Conservation (phyloP, 2,113 vertebrate genomes). For the Coptodon bakossiorum region DNA sequence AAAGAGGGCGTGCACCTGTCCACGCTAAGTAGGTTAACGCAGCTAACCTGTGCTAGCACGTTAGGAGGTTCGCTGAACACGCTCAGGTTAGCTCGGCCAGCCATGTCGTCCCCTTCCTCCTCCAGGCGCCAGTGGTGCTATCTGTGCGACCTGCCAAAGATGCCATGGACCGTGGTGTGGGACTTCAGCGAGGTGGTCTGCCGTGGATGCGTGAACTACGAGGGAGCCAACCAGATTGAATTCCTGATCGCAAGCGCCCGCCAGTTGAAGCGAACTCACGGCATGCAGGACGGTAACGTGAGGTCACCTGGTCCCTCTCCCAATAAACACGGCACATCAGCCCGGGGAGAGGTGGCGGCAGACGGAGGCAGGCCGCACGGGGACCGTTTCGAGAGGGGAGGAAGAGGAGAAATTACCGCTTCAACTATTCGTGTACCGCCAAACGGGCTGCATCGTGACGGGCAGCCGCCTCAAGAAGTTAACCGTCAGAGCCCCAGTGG, state of each 20-base stretch:
- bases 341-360: constrained; percentile 53
- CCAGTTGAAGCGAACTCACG: constrained; percentile 81
- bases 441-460: constrained; percentile 77
- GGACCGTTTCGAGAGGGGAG: constrained; percentile 67
- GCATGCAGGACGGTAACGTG: constrained; percentile 81
- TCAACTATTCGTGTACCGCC: constrained; percentile 61
- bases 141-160: constrained; percentile 88
- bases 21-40: constrained; percentile 38
- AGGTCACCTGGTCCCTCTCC: constrained; percentile 82
- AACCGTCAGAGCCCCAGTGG: constrained; percentile 79
- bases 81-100: constrained; percentile 9
- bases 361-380: constrained; percentile 61
- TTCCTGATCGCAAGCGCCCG: constrained; percentile 84
- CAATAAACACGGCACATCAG: constrained; percentile 68
- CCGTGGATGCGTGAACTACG: constrained; percentile 89
- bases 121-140: constrained; percentile 90
- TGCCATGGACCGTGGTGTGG: constrained; percentile 92
- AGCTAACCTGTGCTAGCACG: constrained; percentile 47
- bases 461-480: constrained; percentile 67
- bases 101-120: constrained; percentile 78
- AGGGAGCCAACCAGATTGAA: constrained; percentile 85
- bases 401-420: constrained; percentile 63
- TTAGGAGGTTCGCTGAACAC: constrained; percentile 10
- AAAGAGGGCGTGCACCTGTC: constrained; percentile 31
- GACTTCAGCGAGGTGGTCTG: constrained; percentile 90